Evolutionary conservation across 2,113 vertebrate species (phyloP), one percentile per base, ranked within the genome.

Genomic region (Numenius arquata): DNA sequence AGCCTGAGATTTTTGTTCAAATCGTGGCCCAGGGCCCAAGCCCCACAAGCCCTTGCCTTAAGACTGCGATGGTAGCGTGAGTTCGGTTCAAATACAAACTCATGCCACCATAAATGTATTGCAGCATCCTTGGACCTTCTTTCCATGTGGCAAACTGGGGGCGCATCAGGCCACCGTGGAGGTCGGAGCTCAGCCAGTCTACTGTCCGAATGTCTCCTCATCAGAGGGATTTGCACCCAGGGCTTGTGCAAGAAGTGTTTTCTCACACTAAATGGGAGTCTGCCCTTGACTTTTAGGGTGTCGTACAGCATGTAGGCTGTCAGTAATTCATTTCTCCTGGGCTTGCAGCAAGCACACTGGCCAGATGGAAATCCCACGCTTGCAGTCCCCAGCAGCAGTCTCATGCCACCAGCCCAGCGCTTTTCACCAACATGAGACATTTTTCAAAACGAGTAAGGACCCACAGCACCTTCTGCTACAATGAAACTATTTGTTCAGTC

Each of bases 281-380:
- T 76, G 40, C 61, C 88, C 78, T 90, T 95, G 79, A 66, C 67
- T 83, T 56, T 65, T 76, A 70, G 27, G 20, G 23, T 92, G 47
- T 66, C 38, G 79, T 32, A 47, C 72, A 63, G 30, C 68, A 47
- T 5, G 5, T 56, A 53, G 41, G 34, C 68, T 78, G 50, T 32
- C 90, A 86, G 56, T 63, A 90, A 74, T 47, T 90, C 8, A 10
- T 59, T 77, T 90, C 66, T 75, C 45, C 63, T 62, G 45, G 1
- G 1, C 61, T 67, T 86, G 41, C 75, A 77, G 76, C 47, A 41
- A 74, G 80, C 47, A 13, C n/a, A 8, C 45, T 52, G 61, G 40
- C 88, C 92, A 94, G 85, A 94, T 95, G 94, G 96, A 90, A 83
- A 76, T 90, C 92, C 95, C 95, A 94, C 67, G 45, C 94, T 85